Conservation (phyloP, 2,888 invertebrate species). For the Matsumyia berberina region DNA sequence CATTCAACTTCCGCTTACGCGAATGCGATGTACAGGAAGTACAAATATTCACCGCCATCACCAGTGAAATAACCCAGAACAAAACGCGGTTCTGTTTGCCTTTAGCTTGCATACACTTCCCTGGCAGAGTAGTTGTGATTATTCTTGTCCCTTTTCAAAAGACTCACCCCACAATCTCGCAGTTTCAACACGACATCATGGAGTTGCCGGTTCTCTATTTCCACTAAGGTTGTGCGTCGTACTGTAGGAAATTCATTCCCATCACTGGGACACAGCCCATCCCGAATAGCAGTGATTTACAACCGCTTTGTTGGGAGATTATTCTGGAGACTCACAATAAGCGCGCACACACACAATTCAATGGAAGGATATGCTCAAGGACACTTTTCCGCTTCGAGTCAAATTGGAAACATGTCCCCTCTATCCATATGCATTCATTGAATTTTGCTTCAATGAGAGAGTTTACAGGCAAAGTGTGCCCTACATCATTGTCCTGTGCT, state of each 20-base stretch:
- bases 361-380: too few relatives aligned
- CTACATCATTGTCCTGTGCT: too few relatives aligned
- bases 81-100: conserved; percentile 20
- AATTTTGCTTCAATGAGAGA: too few relatives aligned
- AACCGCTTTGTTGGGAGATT: conserved; percentile 20
- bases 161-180: neutral
- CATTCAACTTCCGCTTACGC: neutral
- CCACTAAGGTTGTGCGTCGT: conserved; percentile 8
- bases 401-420: too few relatives aligned
- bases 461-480: too few relatives aligned
- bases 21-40: neutral
- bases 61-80: conserved; percentile 8
- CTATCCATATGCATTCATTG: too few relatives aligned
- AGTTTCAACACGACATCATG: neutral
- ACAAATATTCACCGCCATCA: conserved; percentile 8
- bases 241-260: conserved; percentile 18
- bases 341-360: neutral
- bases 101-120: conserved; percentile 9
- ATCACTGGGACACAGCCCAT: conserved; percentile 12
- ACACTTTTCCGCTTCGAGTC: too few relatives aligned
- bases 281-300: conserved; percentile 30
- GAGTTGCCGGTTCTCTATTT: conserved; percentile 28
- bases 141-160: conserved; percentile 2
- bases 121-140: neutral
- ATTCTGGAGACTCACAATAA: conserved; percentile 20